Conservation (phyloP, 1,140 invertebrate species). For the Scaptomyza montana region DNA sequence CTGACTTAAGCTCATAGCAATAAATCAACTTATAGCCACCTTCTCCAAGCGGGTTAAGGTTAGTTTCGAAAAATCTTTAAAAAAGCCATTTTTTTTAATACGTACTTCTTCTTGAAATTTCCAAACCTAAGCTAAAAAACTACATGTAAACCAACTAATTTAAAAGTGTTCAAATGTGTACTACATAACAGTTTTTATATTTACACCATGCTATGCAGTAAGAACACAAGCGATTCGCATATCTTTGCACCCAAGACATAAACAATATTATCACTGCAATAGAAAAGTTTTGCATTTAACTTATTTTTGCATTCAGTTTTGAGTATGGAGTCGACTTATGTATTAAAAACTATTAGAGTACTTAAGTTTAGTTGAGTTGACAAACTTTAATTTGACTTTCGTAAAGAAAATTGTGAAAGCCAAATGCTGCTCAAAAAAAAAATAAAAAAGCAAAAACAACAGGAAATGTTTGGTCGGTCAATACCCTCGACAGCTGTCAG, state of each 20-base stretch:
- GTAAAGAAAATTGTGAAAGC: slow-evolving; percentile 34
- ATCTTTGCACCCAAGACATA: neutral
- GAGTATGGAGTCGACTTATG: slow-evolving; percentile 41
- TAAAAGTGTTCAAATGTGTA: too few species aligned
- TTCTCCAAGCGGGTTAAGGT: too few species aligned
- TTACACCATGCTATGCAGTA: too few species aligned
- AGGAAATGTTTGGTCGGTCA: slow-evolving; percentile 1
- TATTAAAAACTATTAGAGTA: slow-evolving; percentile 69
- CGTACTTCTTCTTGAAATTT: too few species aligned
- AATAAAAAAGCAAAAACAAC: neutral
- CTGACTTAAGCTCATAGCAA: too few species aligned
- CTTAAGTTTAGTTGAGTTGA: slow-evolving; percentile 48
- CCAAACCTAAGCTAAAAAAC: too few species aligned
- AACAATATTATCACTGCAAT: slow-evolving; percentile 19
- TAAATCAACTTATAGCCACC: too few species aligned
- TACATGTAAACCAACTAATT: too few species aligned
- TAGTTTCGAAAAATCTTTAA: too few species aligned
- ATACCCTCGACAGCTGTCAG: slow-evolving; percentile 27
- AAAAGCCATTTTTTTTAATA: too few species aligned
- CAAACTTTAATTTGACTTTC: slow-evolving; percentile 75
- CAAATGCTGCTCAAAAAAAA: slow-evolving; percentile 25
- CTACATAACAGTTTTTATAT: too few species aligned
- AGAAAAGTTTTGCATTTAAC: slow-evolving; percentile 40
- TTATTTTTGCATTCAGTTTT: slow-evolving; percentile 33
- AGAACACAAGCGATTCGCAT: neutral